Evolutionary conservation across 1,140 invertebrate genomes (phyloP).

Genomic region (Trissolcus basalis): DNA sequence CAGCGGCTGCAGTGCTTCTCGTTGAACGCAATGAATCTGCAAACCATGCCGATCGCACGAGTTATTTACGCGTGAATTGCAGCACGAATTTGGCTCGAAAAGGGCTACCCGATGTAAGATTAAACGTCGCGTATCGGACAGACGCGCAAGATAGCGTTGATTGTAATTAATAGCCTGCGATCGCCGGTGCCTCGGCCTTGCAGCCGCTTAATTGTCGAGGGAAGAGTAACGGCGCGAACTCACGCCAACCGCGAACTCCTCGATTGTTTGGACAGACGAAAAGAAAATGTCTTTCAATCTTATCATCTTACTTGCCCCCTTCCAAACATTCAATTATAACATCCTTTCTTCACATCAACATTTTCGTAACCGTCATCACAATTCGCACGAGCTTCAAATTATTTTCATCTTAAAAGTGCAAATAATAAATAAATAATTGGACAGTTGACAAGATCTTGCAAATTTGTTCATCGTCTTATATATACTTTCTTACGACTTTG

Average conservation of each 20-base stretch:
- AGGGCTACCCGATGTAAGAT: constrained; percentile 59
- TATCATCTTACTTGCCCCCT: constrained; percentile 38
- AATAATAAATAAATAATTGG: too few species aligned
- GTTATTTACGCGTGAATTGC: constrained; percentile 58
- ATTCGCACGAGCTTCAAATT: too few species aligned
- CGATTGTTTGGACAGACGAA: constrained; percentile 50
- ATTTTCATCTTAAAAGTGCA: too few species aligned
- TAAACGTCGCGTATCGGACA: constrained; percentile 61
- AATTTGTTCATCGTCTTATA: too few species aligned
- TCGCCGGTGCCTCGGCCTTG: constrained; percentile 55
- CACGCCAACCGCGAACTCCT: constrained; percentile 58
- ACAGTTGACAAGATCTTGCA: too few species aligned
- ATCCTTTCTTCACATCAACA: constrained; percentile 5
- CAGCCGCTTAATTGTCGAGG: constrained; percentile 69
- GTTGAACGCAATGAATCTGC: constrained; percentile 57
- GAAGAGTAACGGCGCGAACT: constrained; percentile 69
- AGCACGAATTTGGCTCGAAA: constrained; percentile 54
- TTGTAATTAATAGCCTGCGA: constrained; percentile 73
- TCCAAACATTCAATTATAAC: constrained; percentile 14
- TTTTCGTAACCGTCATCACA: neutral
- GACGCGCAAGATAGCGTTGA: constrained; percentile 67
- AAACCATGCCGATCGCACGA: constrained; percentile 54
- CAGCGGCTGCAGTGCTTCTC: constrained; percentile 25
- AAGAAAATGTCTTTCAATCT: constrained; percentile 48
- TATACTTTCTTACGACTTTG: too few species aligned